Percentiles rank a stretch among this genome's conserved stretches.
phyloP scores from a whole-genome alignment of 2,113 vertebrate species.

The Archocentrus centrarchus region DNA sequence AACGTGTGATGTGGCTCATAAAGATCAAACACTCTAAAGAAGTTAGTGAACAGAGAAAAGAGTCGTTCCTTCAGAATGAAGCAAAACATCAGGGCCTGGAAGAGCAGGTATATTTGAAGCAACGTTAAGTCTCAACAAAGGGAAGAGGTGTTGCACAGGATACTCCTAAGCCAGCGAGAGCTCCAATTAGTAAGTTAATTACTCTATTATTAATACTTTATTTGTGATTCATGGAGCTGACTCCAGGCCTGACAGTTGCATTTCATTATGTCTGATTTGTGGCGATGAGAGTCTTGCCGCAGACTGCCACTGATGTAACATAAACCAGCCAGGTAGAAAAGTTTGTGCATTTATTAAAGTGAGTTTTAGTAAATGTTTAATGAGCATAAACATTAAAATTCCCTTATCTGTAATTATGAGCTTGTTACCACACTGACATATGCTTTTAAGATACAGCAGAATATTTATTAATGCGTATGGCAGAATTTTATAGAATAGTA shows the following conservation, averaged over 20 bases:
- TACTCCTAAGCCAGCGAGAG: conserved; percentile 42
- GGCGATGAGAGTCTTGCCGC: conserved; percentile 41
- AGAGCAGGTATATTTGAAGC: conserved; percentile 21
- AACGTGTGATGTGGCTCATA: conserved; percentile 50
- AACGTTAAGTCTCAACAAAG: not conserved
- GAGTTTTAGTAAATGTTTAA: conserved; percentile 13
- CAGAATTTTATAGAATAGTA: not conserved
- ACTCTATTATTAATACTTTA: conserved; percentile 72
- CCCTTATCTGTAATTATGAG: not conserved
- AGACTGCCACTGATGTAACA: conserved; percentile 15
- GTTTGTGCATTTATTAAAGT: conserved; percentile 1
- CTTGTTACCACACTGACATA: not conserved
- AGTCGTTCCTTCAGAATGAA: not conserved
- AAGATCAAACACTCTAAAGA: conserved; percentile 31
- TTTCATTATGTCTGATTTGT: conserved; percentile 68
- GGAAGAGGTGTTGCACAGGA: conserved; percentile 33
- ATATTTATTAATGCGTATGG: not conserved
- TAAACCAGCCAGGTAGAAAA: conserved; percentile 8
- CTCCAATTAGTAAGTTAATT: conserved; percentile 68
- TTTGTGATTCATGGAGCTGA: conserved; percentile 72
- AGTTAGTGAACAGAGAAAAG: conserved; percentile 33
- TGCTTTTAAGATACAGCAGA: not conserved
- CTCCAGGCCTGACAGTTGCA: conserved; percentile 58
- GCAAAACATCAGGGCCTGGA: conserved; percentile 3
- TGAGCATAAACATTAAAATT: not conserved